Percentiles rank a stretch among this genome's conserved stretches.
Evolutionary conservation across 2,888 invertebrate genomes (phyloP).

Genomic region (Melinopterus prodromus): DNA sequence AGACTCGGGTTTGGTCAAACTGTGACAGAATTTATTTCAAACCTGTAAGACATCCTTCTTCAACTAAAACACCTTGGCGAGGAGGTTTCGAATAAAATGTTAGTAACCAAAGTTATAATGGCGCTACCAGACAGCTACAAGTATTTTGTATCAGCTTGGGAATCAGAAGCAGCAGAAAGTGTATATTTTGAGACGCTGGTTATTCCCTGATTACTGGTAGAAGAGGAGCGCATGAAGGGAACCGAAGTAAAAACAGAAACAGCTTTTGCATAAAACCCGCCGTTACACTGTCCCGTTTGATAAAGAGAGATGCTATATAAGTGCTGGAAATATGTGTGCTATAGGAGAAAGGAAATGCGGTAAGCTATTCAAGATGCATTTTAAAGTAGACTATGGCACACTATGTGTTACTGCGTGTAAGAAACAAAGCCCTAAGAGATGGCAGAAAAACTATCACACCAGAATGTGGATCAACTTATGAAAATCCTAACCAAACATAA

Average conservation of each 20-base stretch:
- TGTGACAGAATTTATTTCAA: slow-evolving; percentile 10
- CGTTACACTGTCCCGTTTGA: slow-evolving; percentile 31
- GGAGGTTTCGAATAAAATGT: slow-evolving; percentile 9
- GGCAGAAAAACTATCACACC: slow-evolving; percentile 32
- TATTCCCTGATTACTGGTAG: slow-evolving; percentile 42
- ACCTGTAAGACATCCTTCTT: slow-evolving; percentile 15
- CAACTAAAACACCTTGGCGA: slow-evolving; percentile 12
- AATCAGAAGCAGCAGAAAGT: slow-evolving; percentile 40
- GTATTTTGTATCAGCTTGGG: slow-evolving; percentile 53
- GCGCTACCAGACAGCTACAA: slow-evolving; percentile 49
- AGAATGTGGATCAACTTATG: slow-evolving; percentile 25
- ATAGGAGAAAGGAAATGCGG: neutral
- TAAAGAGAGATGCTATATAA: slow-evolving; percentile 30
- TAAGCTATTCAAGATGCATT: slow-evolving; percentile 22
- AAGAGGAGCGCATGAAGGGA: slow-evolving; percentile 40
- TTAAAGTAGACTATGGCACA: neutral
- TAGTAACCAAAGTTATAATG: slow-evolving; percentile 49
- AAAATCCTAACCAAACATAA: slow-evolving; percentile 23
- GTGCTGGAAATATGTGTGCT: neutral
- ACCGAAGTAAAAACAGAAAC: neutral
- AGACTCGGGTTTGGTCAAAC: neutral
- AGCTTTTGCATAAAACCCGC: slow-evolving; percentile 31
- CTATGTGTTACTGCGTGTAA: neutral
- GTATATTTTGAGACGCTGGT: slow-evolving; percentile 42
- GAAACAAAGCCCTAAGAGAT: slow-evolving; percentile 7